These are phyloP conservation scores for Ashinkailepas kermadecensis DNA, from an alignment of 2,888 invertebrate genomes.

Conservation along the genomic window DNA sequence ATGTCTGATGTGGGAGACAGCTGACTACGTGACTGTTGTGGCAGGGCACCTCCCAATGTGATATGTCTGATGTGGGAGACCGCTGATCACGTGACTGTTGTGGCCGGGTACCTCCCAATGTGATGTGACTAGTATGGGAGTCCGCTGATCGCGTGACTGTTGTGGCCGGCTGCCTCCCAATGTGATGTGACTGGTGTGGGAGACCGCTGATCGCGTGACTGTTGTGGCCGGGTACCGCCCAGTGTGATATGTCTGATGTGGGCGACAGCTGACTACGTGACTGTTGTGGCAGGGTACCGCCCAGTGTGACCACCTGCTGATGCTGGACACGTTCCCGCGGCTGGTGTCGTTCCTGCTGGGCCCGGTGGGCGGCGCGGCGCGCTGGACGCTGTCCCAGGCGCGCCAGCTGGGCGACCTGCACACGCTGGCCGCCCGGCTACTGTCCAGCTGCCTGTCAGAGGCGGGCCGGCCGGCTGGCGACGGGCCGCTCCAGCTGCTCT, in stretches of 20 bases:
- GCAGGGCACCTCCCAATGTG: background rate
- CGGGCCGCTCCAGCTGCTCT: constrained; percentile 35
- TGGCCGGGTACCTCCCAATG: no score
- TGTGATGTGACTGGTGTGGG: background rate
- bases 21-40: background rate
- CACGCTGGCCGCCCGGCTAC: constrained; percentile 42
- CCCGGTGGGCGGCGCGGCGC: constrained; percentile 31
- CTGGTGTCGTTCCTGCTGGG: constrained; percentile 44
- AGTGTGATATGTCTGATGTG: background rate
- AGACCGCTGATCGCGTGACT: background rate
- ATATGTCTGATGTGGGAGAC: background rate
- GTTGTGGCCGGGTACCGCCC: background rate
- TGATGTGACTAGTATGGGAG: no score
- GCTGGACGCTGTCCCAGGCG: constrained; percentile 45
- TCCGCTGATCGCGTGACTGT: background rate
- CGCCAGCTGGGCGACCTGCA: constrained; percentile 46
- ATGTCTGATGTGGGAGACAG: background rate
- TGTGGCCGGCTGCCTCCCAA: background rate
- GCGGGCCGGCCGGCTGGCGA: background rate
- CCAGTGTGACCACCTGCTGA: constrained; percentile 43
- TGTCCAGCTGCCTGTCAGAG: constrained; percentile 41
- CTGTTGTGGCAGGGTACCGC: constrained; percentile 40
- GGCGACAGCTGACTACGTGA: no score
- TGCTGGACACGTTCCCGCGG: constrained; percentile 41
- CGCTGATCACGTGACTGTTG: no score